Conservation (phyloP, 2,888 invertebrate genomes). For the Gymnocheta viridis region DNA sequence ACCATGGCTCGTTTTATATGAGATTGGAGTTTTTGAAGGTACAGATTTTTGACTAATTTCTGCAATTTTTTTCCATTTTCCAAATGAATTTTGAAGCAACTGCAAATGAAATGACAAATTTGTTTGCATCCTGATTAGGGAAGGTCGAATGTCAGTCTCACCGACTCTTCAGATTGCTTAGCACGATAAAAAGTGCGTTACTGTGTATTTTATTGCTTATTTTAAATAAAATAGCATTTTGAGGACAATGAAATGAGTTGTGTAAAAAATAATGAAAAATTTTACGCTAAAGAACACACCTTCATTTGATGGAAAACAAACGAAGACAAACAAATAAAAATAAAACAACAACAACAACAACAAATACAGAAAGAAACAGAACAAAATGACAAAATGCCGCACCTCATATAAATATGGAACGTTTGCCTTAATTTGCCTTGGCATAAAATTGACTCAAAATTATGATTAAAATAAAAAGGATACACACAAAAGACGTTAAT, state of each 20-base stretch:
- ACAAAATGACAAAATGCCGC: constrained; percentile 37
- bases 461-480: constrained; percentile 41
- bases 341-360: background rate
- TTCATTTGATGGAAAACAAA: constrained; percentile 37
- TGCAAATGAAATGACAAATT: too few relatives aligned
- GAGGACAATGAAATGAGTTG: constrained; percentile 35
- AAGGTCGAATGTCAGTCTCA: background rate
- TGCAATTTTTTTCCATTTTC: too few relatives aligned
- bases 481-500: constrained; percentile 11
- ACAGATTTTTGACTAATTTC: too few relatives aligned
- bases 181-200: constrained; percentile 50
- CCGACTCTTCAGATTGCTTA: background rate
- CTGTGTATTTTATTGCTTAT: constrained; percentile 45
- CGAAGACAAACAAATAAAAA: constrained; percentile 14
- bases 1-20: too few relatives aligned
- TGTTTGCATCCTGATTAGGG: too few relatives aligned
- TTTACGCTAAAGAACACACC: constrained; percentile 50
- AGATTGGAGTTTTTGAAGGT: too few relatives aligned
- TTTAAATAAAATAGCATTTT: constrained; percentile 50
- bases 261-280: constrained; percentile 3
- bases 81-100: too few relatives aligned
- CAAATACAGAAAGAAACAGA: background rate
- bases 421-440: constrained; percentile 31
- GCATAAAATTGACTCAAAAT: constrained; percentile 35
- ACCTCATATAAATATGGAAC: constrained; percentile 35